phyloP scores from a whole-genome alignment of 2,797 vertebrate species.

The Coreius guichenoti region DNA sequence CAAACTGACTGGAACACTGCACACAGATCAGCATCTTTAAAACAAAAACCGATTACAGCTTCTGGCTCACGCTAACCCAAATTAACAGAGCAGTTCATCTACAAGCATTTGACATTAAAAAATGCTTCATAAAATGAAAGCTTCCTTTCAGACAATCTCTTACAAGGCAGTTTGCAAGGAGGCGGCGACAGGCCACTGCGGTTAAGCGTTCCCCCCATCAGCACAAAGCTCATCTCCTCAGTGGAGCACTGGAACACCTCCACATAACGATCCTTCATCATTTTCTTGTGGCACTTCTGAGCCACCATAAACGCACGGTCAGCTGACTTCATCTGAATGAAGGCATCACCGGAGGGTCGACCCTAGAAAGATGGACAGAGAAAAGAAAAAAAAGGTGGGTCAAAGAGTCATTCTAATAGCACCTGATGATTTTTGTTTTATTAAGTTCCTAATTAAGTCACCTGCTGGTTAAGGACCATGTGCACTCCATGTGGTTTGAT shows the following conservation, averaged over 20 bases:
- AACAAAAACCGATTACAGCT: slow-evolving; percentile 28
- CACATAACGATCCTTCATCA: slow-evolving; percentile 97
- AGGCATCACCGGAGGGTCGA: slow-evolving; percentile 93
- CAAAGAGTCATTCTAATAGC: background rate
- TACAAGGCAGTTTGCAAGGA: slow-evolving; percentile 97
- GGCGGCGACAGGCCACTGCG: slow-evolving; percentile 96
- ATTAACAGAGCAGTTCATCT: background rate
- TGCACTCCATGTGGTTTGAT: slow-evolving; percentile 97
- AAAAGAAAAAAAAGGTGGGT: background rate
- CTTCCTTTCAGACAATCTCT: slow-evolving; percentile 58
- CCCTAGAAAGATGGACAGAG: slow-evolving; percentile 76
- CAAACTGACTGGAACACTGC: slow-evolving; percentile 56
- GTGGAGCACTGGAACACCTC: slow-evolving; percentile 98
- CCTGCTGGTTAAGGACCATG: slow-evolving; percentile 99
- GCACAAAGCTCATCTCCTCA: slow-evolving; percentile 97
- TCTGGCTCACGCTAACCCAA: background rate
- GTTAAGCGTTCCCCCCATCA: slow-evolving; percentile 96
- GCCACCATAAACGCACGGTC: slow-evolving; percentile 91
- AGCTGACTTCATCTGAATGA: slow-evolving; percentile 95
- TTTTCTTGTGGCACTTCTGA: slow-evolving; percentile 96
- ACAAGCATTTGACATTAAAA: slow-evolving; percentile 14
- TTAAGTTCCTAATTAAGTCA: slow-evolving; percentile 56
- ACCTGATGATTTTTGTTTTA: background rate
- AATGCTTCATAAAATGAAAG: background rate
- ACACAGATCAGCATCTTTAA: slow-evolving; percentile 41